A percentile compares a stretch with the other conserved stretches of the same genome.
Conservation (phyloP, 1,140 invertebrate species). For the Pygmarrhopalites habei region DNA sequence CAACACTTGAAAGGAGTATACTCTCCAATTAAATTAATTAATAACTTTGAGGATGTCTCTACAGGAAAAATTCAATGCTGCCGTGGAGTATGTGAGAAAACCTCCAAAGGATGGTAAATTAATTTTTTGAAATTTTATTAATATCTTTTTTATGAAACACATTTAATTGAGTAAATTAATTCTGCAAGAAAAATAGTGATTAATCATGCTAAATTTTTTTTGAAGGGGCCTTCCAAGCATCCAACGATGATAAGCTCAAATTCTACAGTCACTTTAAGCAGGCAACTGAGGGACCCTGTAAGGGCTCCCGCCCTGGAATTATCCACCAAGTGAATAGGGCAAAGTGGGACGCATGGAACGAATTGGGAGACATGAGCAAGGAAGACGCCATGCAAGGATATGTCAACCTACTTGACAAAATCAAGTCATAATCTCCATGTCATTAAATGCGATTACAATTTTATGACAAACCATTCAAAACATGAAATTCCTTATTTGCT, state of each 20-base stretch:
- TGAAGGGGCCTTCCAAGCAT: conserved; percentile 89
- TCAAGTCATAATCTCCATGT: conserved; percentile 47
- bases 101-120: conserved; percentile 30
- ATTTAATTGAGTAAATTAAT: neutral
- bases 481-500: too few species aligned
- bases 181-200: conserved; percentile 49
- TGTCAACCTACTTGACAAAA: conserved; percentile 76
- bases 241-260: conserved; percentile 80
- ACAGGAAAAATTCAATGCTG: conserved; percentile 24
- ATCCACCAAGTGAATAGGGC: conserved; percentile 84
- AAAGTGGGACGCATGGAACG: conserved; percentile 85
- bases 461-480: too few species aligned
- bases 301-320: conserved; percentile 68
- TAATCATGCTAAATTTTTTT: too few species aligned
- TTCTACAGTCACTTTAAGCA: conserved; percentile 95
- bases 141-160: neutral
- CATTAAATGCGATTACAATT: too few species aligned
- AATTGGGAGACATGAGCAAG: conserved; percentile 59
- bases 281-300: conserved; percentile 79
- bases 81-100: conserved; percentile 17
- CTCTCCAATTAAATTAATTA: too few species aligned
- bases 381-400: conserved; percentile 84
- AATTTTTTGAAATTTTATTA: conserved; percentile 8
- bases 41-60: conserved; percentile 5
- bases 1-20: too few species aligned